Conservation (phyloP, 1,140 invertebrate species). For the Formica selysi region DNA sequence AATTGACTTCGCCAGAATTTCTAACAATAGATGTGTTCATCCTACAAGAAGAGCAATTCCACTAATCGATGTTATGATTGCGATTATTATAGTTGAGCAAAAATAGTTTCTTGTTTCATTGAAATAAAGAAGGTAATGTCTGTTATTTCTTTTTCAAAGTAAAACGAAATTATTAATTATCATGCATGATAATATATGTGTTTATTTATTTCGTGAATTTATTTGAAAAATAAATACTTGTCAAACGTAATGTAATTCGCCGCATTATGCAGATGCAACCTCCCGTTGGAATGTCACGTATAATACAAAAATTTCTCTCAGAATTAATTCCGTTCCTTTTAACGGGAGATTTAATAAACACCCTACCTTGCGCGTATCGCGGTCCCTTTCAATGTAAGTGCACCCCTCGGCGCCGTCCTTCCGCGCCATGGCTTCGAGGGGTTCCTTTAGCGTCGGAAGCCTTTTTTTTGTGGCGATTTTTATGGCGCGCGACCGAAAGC, state of each 20-base stretch:
- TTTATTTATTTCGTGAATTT: background rate
- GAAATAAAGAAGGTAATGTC: background rate
- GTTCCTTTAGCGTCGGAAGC: constrained; percentile 15
- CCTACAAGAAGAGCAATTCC: background rate
- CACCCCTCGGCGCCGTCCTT: constrained; percentile 57
- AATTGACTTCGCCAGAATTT: constrained; percentile 39
- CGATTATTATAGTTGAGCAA: no score
- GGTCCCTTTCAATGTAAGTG: constrained; percentile 63
- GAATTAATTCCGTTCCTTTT: constrained; percentile 75
- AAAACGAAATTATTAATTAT: background rate
- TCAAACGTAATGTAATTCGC: constrained; percentile 12
- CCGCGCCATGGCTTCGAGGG: constrained; percentile 53
- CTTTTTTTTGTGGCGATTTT: constrained; percentile 59
- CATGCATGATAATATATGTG: background rate
- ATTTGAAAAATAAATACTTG: constrained; percentile 46
- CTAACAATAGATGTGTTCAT: background rate
- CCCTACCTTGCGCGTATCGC: constrained; percentile 56
- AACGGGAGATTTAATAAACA: constrained; percentile 77
- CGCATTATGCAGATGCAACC: constrained; percentile 37
- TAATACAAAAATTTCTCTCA: constrained; percentile 62
- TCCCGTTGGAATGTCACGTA: constrained; percentile 32
- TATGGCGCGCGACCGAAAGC: constrained; percentile 38
- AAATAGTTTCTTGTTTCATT: background rate
- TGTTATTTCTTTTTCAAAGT: background rate
- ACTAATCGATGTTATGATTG: no score